A percentile compares a stretch with the other conserved stretches of the same genome.
Evolutionary conservation across 2,113 vertebrate genomes (phyloP).

Genomic region (Pachypanchax playfairii): DNA sequence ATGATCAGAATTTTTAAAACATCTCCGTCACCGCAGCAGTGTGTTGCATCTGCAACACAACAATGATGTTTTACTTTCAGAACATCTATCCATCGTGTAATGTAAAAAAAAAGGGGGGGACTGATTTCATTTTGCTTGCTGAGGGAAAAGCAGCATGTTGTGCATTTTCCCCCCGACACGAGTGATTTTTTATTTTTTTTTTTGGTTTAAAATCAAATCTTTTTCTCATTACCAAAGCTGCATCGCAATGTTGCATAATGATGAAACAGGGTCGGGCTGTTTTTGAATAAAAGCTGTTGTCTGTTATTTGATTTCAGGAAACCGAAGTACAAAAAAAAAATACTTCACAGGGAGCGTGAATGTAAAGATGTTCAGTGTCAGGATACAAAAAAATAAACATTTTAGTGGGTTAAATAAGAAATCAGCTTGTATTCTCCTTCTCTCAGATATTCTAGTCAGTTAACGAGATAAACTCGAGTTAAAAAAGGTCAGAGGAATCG

Average conservation of each 20-base stretch:
- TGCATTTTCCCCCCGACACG: conserved; percentile 25
- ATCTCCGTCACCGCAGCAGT: conserved; percentile 8
- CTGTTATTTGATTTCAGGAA: conserved; percentile 34
- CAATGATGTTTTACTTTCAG: conserved; percentile 19
- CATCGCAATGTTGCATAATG: conserved; percentile 38
- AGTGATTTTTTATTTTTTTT: conserved; percentile 53
- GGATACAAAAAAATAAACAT: neutral
- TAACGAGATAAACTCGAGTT: conserved; percentile 26
- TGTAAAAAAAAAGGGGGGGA: conserved; percentile 23
- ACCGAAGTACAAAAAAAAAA: conserved; percentile 4
- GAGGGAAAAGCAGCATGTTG: conserved; percentile 18
- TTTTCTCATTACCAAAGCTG: conserved; percentile 63
- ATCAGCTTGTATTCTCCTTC: conserved; percentile 3
- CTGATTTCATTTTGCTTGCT: conserved; percentile 46
- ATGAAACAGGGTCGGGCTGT: conserved; percentile 21
- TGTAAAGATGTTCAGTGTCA: neutral
- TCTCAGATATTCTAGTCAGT: conserved; percentile 1
- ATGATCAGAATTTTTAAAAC: conserved; percentile 46
- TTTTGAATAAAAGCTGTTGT: conserved; percentile 42
- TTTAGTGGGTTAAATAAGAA: conserved; percentile 33
- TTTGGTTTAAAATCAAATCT: conserved; percentile 63
- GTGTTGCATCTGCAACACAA: neutral
- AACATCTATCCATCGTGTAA: conserved; percentile 4
- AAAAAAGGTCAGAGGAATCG: conserved; percentile 28
- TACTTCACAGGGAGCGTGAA: conserved; percentile 4